Evolutionary conservation across 2,113 vertebrate genomes (phyloP).

Genomic region (Recurvirostra avosetta): DNA sequence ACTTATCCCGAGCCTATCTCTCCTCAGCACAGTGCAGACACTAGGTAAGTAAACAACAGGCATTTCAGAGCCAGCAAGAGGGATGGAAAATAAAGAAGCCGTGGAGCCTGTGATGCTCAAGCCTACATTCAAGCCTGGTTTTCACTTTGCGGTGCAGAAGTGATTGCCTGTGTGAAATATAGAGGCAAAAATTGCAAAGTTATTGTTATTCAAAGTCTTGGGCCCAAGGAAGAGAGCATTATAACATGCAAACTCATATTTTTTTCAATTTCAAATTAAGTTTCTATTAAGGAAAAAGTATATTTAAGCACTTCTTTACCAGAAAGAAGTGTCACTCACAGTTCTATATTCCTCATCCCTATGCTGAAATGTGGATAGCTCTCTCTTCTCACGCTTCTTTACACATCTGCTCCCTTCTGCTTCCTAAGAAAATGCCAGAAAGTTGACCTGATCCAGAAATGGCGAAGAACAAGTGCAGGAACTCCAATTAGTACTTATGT

Average conservation of each 20-base stretch:
- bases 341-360: not conserved
- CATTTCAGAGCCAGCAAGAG: not conserved
- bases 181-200: not conserved
- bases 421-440: not conserved
- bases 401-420: not conserved
- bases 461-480: not conserved
- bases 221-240: not conserved
- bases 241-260: fast-evolving
- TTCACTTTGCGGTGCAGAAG: not conserved
- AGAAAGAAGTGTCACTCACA: not conserved
- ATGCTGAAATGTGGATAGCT: not conserved
- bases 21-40: not conserved
- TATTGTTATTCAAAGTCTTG: not conserved
- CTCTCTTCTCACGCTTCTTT: not conserved
- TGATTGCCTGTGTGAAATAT: not conserved
- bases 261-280: not conserved
- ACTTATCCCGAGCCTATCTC: not conserved
- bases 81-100: not conserved
- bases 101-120: not conserved
- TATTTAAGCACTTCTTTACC: not conserved
- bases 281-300: not conserved
- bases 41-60: not conserved
- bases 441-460: not conserved
- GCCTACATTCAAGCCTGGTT: not conserved
- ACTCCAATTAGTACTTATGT: not conserved